A percentile compares a stretch with the other conserved stretches of the same genome.
phyloP scores from a whole-genome alignment of 2,888 invertebrate genomes.

The Hermodice carunculata region DNA sequence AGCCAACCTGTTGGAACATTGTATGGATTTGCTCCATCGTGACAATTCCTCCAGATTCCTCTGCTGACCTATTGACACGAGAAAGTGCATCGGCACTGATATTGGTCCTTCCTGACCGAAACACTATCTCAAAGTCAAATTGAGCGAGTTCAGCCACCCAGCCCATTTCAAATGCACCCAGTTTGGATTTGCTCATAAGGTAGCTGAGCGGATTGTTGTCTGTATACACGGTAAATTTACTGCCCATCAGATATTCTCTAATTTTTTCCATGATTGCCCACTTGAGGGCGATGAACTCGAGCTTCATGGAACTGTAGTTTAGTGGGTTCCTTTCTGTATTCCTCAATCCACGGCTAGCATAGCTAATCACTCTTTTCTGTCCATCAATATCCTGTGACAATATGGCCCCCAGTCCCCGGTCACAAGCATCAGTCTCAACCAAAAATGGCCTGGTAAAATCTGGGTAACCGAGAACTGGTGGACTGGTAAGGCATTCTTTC shows the following conservation, averaged over 20 bases:
- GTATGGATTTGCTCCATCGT: no score
- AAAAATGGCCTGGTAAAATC: conserved; percentile 37
- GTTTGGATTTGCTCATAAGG: no score
- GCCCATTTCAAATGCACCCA: no score
- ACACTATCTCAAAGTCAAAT: neutral
- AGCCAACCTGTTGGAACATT: no score
- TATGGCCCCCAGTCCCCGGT: conserved; percentile 31
- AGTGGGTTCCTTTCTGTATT: conserved; percentile 35
- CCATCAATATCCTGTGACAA: conserved; percentile 35
- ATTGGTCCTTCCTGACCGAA: neutral
- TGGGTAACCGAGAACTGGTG: conserved; percentile 37
- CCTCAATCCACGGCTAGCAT: conserved; percentile 36
- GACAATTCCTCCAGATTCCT: no score
- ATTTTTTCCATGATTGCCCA: conserved; percentile 40
- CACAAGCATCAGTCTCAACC: conserved; percentile 40
- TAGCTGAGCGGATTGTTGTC: conserved; percentile 43
- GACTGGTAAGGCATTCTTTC: conserved; percentile 25
- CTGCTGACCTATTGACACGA: no score
- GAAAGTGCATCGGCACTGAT: neutral
- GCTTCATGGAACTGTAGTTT: conserved; percentile 38
- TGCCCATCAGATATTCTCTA: conserved; percentile 32
- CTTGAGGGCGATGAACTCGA: conserved; percentile 36
- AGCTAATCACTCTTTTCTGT: conserved; percentile 29
- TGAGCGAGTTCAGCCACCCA: neutral
- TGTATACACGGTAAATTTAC: conserved; percentile 29